Evolutionary conservation across 2,797 vertebrate species (phyloP).

Genomic region (Alosa sapidissima): DNA sequence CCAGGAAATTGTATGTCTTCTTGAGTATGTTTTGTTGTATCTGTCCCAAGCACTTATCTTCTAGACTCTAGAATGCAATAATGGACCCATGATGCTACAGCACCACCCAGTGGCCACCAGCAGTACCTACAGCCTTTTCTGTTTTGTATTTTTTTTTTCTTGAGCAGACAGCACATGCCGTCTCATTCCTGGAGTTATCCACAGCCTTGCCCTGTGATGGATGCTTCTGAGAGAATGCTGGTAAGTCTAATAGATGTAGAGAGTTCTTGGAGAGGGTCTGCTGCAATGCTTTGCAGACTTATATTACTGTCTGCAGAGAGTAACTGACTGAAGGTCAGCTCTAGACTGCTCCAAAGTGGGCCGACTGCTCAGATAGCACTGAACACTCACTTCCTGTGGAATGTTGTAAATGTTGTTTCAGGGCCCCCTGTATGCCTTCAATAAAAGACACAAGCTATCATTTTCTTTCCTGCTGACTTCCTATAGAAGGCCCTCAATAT

Average conservation of each 20-base stretch:
- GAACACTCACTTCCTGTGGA: neutral
- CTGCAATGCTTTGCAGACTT: neutral
- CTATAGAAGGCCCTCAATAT: neutral
- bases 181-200: neutral
- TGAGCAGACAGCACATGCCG: neutral
- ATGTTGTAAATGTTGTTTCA: constrained; percentile 1
- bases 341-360: neutral
- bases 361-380: neutral
- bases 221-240: neutral
- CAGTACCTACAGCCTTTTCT: neutral
- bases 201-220: neutral
- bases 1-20: neutral
- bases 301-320: neutral
- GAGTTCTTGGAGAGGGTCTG: neutral
- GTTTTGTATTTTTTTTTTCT: neutral
- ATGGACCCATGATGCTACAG: neutral
- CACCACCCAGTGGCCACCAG: neutral
- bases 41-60: neutral
- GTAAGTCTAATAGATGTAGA: neutral
- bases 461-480: neutral
- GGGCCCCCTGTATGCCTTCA: neutral
- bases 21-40: neutral
- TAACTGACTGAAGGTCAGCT: neutral
- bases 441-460: neutral
- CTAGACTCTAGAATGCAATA: neutral